phyloP scores from a whole-genome alignment of 2,888 invertebrate genomes.

The Arge pagana region DNA sequence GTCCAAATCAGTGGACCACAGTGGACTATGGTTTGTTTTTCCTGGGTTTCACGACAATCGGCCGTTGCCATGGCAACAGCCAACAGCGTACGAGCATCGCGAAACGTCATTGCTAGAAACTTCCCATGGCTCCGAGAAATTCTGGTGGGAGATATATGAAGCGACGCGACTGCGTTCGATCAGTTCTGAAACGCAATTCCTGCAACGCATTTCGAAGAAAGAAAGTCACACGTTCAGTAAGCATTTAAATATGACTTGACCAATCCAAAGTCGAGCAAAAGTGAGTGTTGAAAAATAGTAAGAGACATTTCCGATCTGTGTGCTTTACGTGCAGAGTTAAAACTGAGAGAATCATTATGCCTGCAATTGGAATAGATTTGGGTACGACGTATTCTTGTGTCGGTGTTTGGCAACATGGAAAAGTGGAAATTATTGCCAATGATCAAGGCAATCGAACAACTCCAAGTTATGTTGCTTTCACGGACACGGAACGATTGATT shows the following conservation, averaged over 20 bases:
- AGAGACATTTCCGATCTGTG: too few species aligned
- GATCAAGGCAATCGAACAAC: conserved; percentile 89
- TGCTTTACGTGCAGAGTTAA: too few species aligned
- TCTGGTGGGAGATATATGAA: not conserved
- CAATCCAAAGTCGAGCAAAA: not conserved
- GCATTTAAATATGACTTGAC: too few species aligned
- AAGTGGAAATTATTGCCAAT: conserved; percentile 85
- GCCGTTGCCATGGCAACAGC: conserved; percentile 9
- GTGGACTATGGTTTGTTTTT: too few species aligned
- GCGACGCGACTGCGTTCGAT: not conserved
- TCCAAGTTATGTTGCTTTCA: conserved; percentile 86
- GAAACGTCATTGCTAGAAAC: not conserved
- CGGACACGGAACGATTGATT: conserved; percentile 80
- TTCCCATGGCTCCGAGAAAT: conserved; percentile 1
- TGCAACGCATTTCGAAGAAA: not conserved
- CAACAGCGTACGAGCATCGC: not conserved
- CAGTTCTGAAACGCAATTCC: conserved; percentile 4
- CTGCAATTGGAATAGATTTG: conserved; percentile 79
- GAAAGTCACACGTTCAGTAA: too few species aligned
- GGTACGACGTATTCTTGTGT: conserved; percentile 89
- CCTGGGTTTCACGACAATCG: too few species aligned
- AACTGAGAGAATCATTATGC: conserved; percentile 37
- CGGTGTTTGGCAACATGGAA: conserved; percentile 82
- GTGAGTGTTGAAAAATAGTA: not conserved
- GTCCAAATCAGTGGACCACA: too few species aligned